These are phyloP conservation scores for Xestia rhomboidea DNA, from an alignment of 2,888 invertebrate species.

Conservation along the genomic window DNA sequence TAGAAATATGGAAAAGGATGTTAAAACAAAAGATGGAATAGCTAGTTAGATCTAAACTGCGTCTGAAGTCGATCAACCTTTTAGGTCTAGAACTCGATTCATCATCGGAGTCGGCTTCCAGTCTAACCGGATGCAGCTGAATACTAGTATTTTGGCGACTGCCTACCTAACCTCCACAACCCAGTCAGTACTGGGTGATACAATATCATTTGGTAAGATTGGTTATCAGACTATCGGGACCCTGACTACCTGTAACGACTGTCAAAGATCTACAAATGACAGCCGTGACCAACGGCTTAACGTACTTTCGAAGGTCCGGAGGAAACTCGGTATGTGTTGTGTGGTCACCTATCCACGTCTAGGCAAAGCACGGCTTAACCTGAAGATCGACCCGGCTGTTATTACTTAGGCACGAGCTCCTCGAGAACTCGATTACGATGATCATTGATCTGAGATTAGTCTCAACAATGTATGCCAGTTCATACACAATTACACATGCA, in stretches of 20 bases:
- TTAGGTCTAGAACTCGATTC: neutral
- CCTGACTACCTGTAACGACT: neutral
- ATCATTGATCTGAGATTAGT: neutral
- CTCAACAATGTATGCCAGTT: no score
- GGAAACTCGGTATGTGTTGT: no score
- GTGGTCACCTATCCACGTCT: no score
- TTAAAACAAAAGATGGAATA: neutral
- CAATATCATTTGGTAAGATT: no score
- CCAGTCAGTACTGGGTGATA: no score
- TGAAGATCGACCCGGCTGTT: neutral
- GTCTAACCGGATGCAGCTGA: neutral
- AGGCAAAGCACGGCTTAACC: neutral
- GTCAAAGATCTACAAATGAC: no score
- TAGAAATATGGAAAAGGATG: constrained; percentile 67
- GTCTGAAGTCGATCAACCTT: neutral
- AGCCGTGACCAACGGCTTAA: neutral
- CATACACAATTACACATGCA: neutral
- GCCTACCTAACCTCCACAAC: no score
- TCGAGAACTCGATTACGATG: neutral
- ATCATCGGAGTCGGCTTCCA: neutral
- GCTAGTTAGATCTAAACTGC: neutral
- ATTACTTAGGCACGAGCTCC: neutral
- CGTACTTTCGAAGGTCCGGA: neutral
- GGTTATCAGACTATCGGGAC: neutral
- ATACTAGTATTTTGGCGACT: neutral